Evolutionary conservation across 2,888 invertebrate genomes (phyloP), one percentile per base, ranked within the genome.

Genomic region (Dynastes grantii): DNA sequence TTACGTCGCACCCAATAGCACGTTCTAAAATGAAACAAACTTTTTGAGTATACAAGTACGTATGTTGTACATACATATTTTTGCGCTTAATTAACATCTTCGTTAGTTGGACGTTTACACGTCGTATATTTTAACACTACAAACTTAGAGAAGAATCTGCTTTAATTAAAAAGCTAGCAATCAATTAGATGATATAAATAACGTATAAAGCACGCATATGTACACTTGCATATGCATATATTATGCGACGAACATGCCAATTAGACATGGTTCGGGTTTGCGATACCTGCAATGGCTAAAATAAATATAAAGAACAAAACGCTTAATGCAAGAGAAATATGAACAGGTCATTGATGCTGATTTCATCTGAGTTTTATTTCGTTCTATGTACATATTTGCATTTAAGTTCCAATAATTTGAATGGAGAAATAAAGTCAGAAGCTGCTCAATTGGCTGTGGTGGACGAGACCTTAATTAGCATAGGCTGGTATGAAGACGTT

Each of bases 121-220:
- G 22, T 8, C 22, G 4, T 16, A 55, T n/a, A 22, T 55, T 22
- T 55, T 53, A 53, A 53, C n/a, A 16, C 11, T 13, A n/a, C 53
- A 53, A 53, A 51, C 13, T 53, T 16, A 45, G 3, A 55, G 55
- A 22, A 55, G 22, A 55, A 27, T 55, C 13, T 22, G n/a, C 16
- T 22, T 27, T 55, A 55, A 55, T 55, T 55, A 55, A 22, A 22
- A 55, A 55, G 5, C 5, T 22, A 55, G 22, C 55, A 55, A 55
- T 16, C 55, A 55, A 55, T 55, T 55, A 55, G 9, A 55, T 16
- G 22, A 55, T 22, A 55, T 55, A 55, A 55, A 8, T 55, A 55
- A 55, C 55, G 22, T 55, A 8, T 22, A 3, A 22, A 45, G 45
- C 45, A 2, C 8, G 22, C 22, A 55, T 55, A 55, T 6, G 5